A percentile compares a stretch with the other conserved stretches of the same genome.
These are phyloP conservation scores for Nycticebus coucang DNA, from an alignment of 2,113 vertebrate species.

Conservation along the genomic window DNA sequence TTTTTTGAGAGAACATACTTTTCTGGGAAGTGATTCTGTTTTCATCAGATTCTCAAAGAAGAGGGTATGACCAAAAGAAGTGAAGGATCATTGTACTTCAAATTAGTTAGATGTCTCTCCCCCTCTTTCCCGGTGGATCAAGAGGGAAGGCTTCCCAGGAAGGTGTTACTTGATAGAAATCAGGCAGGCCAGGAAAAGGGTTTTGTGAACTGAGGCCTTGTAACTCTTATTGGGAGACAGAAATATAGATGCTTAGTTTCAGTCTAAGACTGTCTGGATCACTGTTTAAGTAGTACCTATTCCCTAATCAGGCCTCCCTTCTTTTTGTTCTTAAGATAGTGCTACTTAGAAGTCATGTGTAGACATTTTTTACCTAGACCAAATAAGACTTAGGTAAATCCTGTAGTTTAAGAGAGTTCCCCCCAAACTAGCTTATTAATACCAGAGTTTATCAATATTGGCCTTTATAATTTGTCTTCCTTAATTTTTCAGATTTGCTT, in stretches of 20 bases:
- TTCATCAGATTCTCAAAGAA: background rate
- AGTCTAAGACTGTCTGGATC: background rate
- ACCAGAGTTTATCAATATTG: background rate
- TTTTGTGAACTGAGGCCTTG: background rate
- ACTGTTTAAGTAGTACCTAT: background rate
- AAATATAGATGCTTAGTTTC: background rate
- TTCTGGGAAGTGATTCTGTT: background rate
- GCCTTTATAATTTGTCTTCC: slow-evolving; percentile 19
- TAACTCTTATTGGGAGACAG: background rate
- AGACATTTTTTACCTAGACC: background rate
- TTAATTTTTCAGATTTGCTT: slow-evolving; percentile 90
- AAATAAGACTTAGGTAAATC: background rate
- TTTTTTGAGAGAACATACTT: background rate
- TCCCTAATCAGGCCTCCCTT: background rate
- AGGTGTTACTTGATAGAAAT: background rate
- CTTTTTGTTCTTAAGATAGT: background rate
- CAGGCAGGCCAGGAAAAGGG: background rate
- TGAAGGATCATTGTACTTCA: background rate
- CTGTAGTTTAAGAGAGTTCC: background rate
- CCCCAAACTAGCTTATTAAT: background rate
- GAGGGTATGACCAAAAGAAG: background rate
- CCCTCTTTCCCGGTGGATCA: background rate
- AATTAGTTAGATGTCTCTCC: background rate
- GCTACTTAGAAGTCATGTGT: background rate
- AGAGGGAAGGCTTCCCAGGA: background rate